Base-by-base conservation (phyloP, 2,797 vertebrate genomes). In the Cephalopachus bancanus region DNA sequence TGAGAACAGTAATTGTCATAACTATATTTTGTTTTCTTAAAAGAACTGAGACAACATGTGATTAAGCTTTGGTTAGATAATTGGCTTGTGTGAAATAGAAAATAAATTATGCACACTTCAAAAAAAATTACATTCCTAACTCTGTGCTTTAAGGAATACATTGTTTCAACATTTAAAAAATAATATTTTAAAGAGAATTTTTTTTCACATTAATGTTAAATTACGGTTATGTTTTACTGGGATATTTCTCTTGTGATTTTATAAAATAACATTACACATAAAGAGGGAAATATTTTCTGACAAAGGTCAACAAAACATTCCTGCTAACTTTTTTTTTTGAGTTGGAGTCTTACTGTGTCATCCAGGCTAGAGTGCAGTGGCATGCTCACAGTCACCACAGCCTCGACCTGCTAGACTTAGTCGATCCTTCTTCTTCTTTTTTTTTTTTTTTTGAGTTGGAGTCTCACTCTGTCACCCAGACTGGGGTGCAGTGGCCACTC, bases 121-220 rank as follows among this genome's bases (percentile, higher is more conserved):
- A 37, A 67, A 81, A 81, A 89, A 80, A 79, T 72, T 24, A 8
- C 28, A 83, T 10, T 28, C 62, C 3, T 59, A 44, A 33, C 83
- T 93, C 37, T 71, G 88, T 83, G 69, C 51, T 59, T 49, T 79
- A 83, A 88, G 65, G 20, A 79, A 84, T 72, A 53, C 75, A 85
- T 89, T 71, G 53, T 44, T 86, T 65, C 55, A 59, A 59, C 9
- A 20, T 30, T 62, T 86, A 37, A 81, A 84, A 72, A 86, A 69
- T 37, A 76, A 75, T 69, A 24, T 83, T 78, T 59, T 22, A 59
- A 71, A 44, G 33, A 62, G 44, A 90, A 90, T 62, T 20, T 2
- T 33, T 33, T 94, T 65, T 85, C 60, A 59, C 30, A 37, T 71
- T 78, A 55, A 85, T 65, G 88, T 74, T 89, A 89, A 93, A 72